Percentiles rank a stretch among this genome's conserved stretches.
Conservation (phyloP, 2,888 invertebrate genomes). For the Plagodis pulveraria region DNA sequence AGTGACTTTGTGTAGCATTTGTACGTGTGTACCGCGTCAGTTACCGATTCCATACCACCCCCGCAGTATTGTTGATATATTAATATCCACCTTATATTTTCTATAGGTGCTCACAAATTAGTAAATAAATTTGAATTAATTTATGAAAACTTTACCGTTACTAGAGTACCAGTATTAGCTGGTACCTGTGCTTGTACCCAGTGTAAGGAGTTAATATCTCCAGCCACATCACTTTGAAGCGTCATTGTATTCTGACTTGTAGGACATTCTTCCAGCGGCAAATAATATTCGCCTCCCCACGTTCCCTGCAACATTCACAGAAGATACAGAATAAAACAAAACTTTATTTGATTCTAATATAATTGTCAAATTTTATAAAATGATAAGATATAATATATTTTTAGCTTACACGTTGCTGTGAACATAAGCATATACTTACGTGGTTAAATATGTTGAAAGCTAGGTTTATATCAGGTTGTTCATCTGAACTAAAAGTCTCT, state of each 20-base stretch:
- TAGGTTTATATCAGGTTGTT: slow-evolving; percentile 30
- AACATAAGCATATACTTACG: slow-evolving; percentile 26
- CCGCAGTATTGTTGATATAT: too few species aligned
- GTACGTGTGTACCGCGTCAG: too few species aligned
- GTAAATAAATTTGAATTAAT: too few species aligned
- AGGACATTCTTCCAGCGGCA: slow-evolving; percentile 32
- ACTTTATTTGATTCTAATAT: too few species aligned
- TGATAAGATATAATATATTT: too few species aligned
- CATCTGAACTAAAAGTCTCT: slow-evolving; percentile 10
- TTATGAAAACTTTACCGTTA: slow-evolving; percentile 31
- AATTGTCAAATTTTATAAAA: too few species aligned
- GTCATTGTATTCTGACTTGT: slow-evolving; percentile 6
- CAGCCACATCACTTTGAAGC: slow-evolving; percentile 34
- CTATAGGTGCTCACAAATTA: too few species aligned
- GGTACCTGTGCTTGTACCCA: slow-evolving; percentile 49
- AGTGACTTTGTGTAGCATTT: too few species aligned
- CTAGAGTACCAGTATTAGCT: slow-evolving; percentile 40
- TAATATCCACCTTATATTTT: too few species aligned
- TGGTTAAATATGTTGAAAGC: slow-evolving; percentile 34
- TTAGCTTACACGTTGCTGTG: too few species aligned
- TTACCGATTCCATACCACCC: too few species aligned
- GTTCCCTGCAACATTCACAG: slow-evolving; percentile 33
- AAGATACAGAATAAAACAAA: neutral
- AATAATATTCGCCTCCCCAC: slow-evolving; percentile 49
- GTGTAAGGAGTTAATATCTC: slow-evolving; percentile 49